Evolutionary conservation across 2,888 invertebrate genomes (phyloP), one percentile per base, ranked within the genome.

Genomic region (Orchestes rusci): DNA sequence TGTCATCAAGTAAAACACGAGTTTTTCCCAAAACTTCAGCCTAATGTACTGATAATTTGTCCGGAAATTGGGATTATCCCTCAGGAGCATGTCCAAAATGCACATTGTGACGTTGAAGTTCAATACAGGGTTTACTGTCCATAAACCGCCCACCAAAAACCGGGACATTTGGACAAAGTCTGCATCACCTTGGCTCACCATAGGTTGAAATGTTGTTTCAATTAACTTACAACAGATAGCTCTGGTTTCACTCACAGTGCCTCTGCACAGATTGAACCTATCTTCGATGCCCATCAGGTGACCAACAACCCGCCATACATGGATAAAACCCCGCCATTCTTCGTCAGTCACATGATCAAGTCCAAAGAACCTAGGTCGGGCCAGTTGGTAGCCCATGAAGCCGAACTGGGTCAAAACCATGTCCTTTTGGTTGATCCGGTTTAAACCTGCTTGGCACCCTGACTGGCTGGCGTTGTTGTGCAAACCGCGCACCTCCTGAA

Each of bases 381-480:
- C 59, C 0, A 87, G 62, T 1, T 79, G 71, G 53, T 80, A 80
- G 0, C 90, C 92, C 60, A 92, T 76, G 62, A 93, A 93, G 2
- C 89, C 91, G 62, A 87, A 88, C 67, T 88, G 89, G 0, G 93
- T 91, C 10, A 92, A 65, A 0, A 83, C 84, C 75, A 94, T 77
- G 62, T 92, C 91, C 53, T 82, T 76, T 64, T 93, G 93, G 0
- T 84, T 80, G 19, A 92, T 80, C 29, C 72, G 69, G 0, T 76
- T 75, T 1, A 72, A 52, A 3, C 75, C 55, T 1, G 68, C 68
- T n/a, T 70, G 63, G 13, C 63, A 63, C 27, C 74, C 69, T 45
- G 71, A 66, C 12, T 73, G 69, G 32, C 79, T 79, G 0, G 82
- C 80, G 1, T 74, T 70, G 29, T 80, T 69, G 60, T 89, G 89